A percentile compares a stretch with the other conserved stretches of the same genome.
These are phyloP conservation scores for Coregonus clupeaformis DNA, from an alignment of 2,113 vertebrate genomes.

Conservation along the genomic window DNA sequence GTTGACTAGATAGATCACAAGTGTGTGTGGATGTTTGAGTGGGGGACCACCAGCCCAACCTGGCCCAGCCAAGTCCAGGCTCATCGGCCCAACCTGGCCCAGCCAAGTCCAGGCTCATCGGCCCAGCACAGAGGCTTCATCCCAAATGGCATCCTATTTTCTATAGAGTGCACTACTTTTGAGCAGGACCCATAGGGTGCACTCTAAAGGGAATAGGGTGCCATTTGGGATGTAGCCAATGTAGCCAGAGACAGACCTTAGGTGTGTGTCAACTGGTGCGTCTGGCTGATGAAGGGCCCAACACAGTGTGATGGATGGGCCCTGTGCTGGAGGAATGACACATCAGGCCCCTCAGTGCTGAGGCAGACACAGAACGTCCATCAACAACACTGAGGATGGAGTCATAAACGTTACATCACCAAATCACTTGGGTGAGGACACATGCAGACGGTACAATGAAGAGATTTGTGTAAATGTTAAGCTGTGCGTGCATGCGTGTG, in stretches of 20 bases:
- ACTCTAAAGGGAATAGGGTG: no score
- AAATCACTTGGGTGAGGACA: not conserved
- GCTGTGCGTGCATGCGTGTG: not conserved
- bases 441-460: not conserved
- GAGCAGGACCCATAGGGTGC: no score
- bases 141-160: no score
- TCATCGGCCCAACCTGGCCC: constrained; percentile 6
- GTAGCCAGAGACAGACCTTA: constrained; percentile 2
- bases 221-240: no score
- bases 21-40: not conserved
- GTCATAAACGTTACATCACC: no score
- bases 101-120: not conserved
- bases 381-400: constrained; percentile 15
- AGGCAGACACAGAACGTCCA: constrained; percentile 30
- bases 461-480: not conserved
- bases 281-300: constrained; percentile 9
- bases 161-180: no score
- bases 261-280: not conserved
- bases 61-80: constrained; percentile 16
- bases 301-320: constrained; percentile 21
- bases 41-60: constrained; percentile 5
- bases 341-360: not conserved
- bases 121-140: not conserved
- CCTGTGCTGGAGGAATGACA: not conserved
- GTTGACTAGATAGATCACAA: no score